Evolutionary conservation across 2,888 invertebrate genomes (phyloP).

Genomic region (Aricia artaxerxes): DNA sequence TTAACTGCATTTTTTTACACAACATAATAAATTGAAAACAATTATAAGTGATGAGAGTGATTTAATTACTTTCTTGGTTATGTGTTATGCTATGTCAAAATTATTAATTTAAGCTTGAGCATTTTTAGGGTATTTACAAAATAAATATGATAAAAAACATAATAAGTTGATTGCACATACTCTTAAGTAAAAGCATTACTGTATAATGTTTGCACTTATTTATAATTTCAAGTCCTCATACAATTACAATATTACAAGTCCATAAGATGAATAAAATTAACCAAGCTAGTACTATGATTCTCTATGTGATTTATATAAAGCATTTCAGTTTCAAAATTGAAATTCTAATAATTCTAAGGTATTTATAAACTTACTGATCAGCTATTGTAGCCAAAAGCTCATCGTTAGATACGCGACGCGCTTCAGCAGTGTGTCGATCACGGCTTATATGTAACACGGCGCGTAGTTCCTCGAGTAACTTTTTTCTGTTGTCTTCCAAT

Average conservation of each 20-base stretch:
- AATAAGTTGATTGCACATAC: background rate
- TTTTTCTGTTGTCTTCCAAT: constrained; percentile 90
- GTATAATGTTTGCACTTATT: background rate
- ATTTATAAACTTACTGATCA: constrained; percentile 85
- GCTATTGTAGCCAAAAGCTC: constrained; percentile 94
- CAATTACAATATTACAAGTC: background rate
- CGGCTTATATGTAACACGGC: constrained; percentile 91
- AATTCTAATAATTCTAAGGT: constrained; percentile 43
- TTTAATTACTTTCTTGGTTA: background rate
- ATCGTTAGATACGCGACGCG: constrained; percentile 94
- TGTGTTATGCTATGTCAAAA: background rate
- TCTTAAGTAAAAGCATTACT: background rate
- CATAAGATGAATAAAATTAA: constrained; percentile 20
- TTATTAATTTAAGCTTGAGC: background rate
- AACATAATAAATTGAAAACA: background rate
- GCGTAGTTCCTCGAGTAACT: constrained; percentile 90
- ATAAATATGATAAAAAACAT: background rate
- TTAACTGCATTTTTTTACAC: background rate
- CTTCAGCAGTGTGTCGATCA: constrained; percentile 95
- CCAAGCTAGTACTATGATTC: constrained; percentile 22
- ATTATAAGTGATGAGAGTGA: background rate
- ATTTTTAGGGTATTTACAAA: constrained; percentile 9
- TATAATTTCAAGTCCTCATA: background rate
- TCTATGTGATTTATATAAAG: constrained; percentile 8
- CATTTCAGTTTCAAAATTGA: background rate